A percentile compares a stretch with the other conserved stretches of the same genome.
phyloP scores from a whole-genome alignment of 1,140 invertebrate genomes.

The Dendroctonus ponderosae region DNA sequence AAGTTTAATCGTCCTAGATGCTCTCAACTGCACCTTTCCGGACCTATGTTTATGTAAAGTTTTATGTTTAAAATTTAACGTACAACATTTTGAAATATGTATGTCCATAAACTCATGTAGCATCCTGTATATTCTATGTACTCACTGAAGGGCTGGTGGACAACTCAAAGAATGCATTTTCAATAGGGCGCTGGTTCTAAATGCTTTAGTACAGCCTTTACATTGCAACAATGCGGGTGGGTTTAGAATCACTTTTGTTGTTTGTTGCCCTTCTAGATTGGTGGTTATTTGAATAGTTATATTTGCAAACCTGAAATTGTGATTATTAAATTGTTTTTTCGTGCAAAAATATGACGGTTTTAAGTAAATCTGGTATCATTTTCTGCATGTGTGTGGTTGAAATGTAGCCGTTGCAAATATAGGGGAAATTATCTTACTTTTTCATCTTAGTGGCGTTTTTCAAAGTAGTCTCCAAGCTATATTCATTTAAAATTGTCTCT shows the following conservation, averaged over 20 bases:
- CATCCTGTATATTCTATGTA: background rate
- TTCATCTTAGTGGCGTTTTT: no score
- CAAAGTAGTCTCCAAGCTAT: no score
- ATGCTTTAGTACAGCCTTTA: constrained; percentile 16
- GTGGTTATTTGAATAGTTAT: constrained; percentile 34
- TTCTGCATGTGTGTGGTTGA: no score
- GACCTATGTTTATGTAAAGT: no score
- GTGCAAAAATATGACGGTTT: background rate
- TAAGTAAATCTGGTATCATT: no score
- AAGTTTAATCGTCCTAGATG: no score
- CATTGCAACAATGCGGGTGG: constrained; percentile 20
- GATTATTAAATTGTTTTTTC: constrained; percentile 1
- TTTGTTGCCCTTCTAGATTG: constrained; percentile 22
- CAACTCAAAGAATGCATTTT: constrained; percentile 9
- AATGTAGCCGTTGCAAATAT: no score
- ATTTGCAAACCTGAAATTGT: constrained; percentile 24
- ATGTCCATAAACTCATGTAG: background rate
- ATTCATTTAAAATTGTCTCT: constrained; percentile 14
- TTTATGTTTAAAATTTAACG: no score
- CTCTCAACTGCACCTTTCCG: background rate
- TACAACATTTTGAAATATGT: background rate
- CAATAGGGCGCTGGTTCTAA: constrained; percentile 15
- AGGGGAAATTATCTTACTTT: no score
- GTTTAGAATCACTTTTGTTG: constrained; percentile 36
- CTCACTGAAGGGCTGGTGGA: background rate